A percentile compares a stretch with the other conserved stretches of the same genome.
Evolutionary conservation across 2,797 vertebrate species (phyloP).

Genomic region (Enteromius anoplus): DNA sequence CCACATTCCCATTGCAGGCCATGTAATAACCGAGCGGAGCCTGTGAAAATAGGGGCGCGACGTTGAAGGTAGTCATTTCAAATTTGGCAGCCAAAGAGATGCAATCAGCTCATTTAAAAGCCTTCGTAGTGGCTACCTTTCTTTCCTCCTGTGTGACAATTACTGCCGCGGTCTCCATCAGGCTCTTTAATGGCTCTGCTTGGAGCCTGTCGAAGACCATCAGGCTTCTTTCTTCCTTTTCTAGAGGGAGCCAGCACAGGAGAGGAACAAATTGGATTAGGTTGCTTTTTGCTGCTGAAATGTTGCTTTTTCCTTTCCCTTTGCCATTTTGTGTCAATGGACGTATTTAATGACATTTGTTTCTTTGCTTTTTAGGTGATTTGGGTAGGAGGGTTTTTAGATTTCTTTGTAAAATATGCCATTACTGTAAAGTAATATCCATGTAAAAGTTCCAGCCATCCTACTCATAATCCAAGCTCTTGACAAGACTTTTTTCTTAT

Average conservation of each 20-base stretch:
- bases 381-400: background rate
- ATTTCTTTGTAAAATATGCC: background rate
- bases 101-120: constrained; percentile 65
- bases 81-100: constrained; percentile 70
- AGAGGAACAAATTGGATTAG: background rate
- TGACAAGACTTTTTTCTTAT: background rate
- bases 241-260: constrained; percentile 24
- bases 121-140: constrained; percentile 25
- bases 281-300: constrained; percentile 19
- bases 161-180: constrained; percentile 60
- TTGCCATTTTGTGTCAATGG: background rate
- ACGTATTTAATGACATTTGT: background rate
- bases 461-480: background rate
- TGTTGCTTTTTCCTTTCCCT: background rate
- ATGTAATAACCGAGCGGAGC: constrained; percentile 58
- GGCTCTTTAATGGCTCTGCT: constrained; percentile 61
- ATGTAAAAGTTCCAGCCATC: background rate
- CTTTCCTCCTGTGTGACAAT: constrained; percentile 59
- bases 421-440: background rate
- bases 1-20: constrained; percentile 63
- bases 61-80: constrained; percentile 64
- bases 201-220: constrained; percentile 38
- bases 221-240: constrained; percentile 21
- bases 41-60: constrained; percentile 23
- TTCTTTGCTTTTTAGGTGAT: background rate